phyloP scores from a whole-genome alignment of 1,140 invertebrate species.

The Anagrus nilaparvatae region DNA sequence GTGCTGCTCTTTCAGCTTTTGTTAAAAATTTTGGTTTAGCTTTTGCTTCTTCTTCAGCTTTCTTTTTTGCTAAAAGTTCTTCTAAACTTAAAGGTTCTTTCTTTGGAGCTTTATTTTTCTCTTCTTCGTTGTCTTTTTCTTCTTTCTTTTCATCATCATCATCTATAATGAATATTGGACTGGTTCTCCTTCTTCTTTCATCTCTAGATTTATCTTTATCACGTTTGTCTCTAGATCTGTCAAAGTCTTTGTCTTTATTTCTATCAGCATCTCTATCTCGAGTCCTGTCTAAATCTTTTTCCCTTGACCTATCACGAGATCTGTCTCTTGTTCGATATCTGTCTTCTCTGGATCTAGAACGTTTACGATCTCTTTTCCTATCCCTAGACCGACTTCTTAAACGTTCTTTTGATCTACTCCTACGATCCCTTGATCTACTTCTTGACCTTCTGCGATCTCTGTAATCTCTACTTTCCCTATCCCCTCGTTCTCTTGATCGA shows the following conservation, averaged over 20 bases:
- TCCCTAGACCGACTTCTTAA: constrained; percentile 30
- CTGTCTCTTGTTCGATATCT: constrained; percentile 31
- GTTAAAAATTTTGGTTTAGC: constrained; percentile 95
- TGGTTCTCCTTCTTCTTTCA: constrained; percentile 34
- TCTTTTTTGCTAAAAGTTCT: constrained; percentile 91
- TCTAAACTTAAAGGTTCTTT: constrained; percentile 91
- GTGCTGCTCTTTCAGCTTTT: constrained; percentile 84
- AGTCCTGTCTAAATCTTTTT: constrained; percentile 20
- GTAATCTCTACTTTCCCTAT: constrained; percentile 29
- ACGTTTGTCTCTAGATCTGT: constrained; percentile 29
- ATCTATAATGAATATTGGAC: constrained; percentile 23
- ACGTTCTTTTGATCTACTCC: constrained; percentile 29
- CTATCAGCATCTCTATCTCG: constrained; percentile 31
- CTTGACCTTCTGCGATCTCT: constrained; percentile 32
- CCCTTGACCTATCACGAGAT: constrained; percentile 26
- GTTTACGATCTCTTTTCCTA: constrained; percentile 31
- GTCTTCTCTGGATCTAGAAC: constrained; percentile 31
- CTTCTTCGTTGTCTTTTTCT: constrained; percentile 33
- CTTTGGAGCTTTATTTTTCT: constrained; percentile 45
- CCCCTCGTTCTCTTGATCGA: constrained; percentile 34
- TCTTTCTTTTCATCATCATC: constrained; percentile 38
- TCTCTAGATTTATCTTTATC: constrained; percentile 36
- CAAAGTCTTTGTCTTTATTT: constrained; percentile 30
- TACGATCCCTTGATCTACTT: constrained; percentile 33
- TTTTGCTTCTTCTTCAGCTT: constrained; percentile 87